Conservation (phyloP, 2,797 vertebrate species). For the Telmatherina bonti region DNA sequence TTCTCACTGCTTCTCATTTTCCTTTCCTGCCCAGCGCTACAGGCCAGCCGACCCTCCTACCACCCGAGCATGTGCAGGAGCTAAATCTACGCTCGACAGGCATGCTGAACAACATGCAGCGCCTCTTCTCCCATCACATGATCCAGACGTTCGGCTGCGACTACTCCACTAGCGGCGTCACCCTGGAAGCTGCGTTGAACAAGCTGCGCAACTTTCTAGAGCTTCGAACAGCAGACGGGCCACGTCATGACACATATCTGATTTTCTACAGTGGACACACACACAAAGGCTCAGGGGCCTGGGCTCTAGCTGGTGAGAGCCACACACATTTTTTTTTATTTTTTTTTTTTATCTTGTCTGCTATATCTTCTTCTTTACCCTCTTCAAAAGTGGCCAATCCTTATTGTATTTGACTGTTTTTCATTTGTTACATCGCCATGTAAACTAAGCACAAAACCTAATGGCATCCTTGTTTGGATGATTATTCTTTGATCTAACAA, state of each 20-base stretch:
- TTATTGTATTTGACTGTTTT: too few relatives aligned
- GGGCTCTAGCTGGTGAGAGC: conserved; percentile 92
- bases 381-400: too few relatives aligned
- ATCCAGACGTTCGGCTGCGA: conserved; percentile 96
- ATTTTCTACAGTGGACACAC: conserved; percentile 98
- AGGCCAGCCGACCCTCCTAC: conserved; percentile 91
- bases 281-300: conserved; percentile 88
- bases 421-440: too few relatives aligned
- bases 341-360: background rate
- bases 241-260: conserved; percentile 95
- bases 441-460: too few relatives aligned
- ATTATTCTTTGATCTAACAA: too few relatives aligned
- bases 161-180: conserved; percentile 94
- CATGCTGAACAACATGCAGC: conserved; percentile 94
- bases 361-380: too few relatives aligned
- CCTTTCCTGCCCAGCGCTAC: conserved; percentile 82
- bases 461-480: too few relatives aligned
- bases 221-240: conserved; percentile 93
- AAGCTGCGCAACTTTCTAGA: conserved; percentile 95
- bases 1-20: background rate
- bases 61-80: conserved; percentile 92
- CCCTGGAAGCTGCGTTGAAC: conserved; percentile 87
- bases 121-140: conserved; percentile 97
- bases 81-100: conserved; percentile 93
- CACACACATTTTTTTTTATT: background rate